Evolutionary conservation across 2,797 vertebrate species (phyloP).

Genomic region (Lateolabrax maculatus): DNA sequence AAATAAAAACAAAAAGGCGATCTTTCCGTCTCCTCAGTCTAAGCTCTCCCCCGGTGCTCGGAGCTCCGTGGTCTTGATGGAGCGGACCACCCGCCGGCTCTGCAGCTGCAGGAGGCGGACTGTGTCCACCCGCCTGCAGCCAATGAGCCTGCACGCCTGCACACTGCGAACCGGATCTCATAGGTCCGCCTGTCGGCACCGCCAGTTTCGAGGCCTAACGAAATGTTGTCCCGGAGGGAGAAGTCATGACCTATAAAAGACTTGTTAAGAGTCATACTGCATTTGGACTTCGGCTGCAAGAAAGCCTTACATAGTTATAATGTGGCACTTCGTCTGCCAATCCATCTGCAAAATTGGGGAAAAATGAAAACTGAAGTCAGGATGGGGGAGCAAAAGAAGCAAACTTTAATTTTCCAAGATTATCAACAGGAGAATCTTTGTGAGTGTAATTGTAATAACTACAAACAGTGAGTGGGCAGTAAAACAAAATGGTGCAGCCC

Average conservation of each 20-base stretch:
- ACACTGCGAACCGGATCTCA: slow-evolving; percentile 35
- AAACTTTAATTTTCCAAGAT: slow-evolving; percentile 75
- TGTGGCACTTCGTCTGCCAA: neutral
- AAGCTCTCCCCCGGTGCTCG: slow-evolving; percentile 1
- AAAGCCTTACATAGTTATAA: neutral
- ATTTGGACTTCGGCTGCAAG: slow-evolving; percentile 7
- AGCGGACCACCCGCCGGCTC: slow-evolving; percentile 71
- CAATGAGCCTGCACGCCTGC: slow-evolving; percentile 44
- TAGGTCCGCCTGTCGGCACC: slow-evolving; percentile 32
- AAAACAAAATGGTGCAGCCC: slow-evolving; percentile 40
- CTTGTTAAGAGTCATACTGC: slow-evolving; percentile 9
- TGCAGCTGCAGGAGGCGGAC: slow-evolving; percentile 52
- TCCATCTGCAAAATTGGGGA: neutral
- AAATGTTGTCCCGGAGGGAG: slow-evolving; percentile 29
- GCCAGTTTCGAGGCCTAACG: slow-evolving; percentile 38
- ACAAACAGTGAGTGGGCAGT: slow-evolving; percentile 28
- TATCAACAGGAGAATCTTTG: slow-evolving; percentile 44
- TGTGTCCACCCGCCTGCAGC: slow-evolving; percentile 60
- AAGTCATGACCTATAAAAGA: slow-evolving; percentile 53
- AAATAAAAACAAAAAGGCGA: no score
- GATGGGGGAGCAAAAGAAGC: slow-evolving; percentile 62
- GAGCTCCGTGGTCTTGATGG: slow-evolving; percentile 13
- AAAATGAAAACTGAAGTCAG: slow-evolving; percentile 7
- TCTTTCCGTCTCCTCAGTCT: no score
- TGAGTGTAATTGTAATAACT: slow-evolving; percentile 10